phyloP scores from a whole-genome alignment of 2,888 invertebrate genomes.

The Thelaira solivaga region DNA sequence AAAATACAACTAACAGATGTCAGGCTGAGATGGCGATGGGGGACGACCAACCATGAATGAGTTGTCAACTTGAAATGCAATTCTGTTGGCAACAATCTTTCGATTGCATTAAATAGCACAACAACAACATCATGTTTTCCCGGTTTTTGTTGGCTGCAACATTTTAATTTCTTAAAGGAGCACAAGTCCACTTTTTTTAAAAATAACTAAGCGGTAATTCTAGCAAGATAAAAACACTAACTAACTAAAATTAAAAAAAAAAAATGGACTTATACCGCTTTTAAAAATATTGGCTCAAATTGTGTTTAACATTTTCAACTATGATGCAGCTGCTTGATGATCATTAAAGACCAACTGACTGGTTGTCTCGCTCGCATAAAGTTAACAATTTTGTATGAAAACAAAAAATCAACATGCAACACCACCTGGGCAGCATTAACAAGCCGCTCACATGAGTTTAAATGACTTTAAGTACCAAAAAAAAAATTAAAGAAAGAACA shows the following conservation, averaged over 20 bases:
- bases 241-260: no score
- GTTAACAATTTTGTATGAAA: background rate
- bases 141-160: background rate
- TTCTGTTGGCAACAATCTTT: constrained; percentile 20
- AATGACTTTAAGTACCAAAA: constrained; percentile 41
- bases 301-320: no score
- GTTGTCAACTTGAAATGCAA: constrained; percentile 7
- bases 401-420: constrained; percentile 50
- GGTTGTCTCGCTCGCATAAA: background rate
- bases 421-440: constrained; percentile 1
- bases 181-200: no score
- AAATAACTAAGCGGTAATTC: no score
- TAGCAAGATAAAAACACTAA: no score
- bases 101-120: constrained; percentile 1
- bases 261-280: no score
- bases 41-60: background rate
- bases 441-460: constrained; percentile 22
- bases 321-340: background rate
- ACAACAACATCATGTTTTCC: constrained; percentile 46
- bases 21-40: background rate
- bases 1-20: constrained; percentile 32
- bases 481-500: constrained; percentile 12
- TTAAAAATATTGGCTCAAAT: no score
- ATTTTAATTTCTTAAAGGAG: no score
- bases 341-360: background rate